These are phyloP conservation scores for Sphinx pinastri DNA, from an alignment of 2,888 invertebrate genomes.

Conservation along the genomic window DNA sequence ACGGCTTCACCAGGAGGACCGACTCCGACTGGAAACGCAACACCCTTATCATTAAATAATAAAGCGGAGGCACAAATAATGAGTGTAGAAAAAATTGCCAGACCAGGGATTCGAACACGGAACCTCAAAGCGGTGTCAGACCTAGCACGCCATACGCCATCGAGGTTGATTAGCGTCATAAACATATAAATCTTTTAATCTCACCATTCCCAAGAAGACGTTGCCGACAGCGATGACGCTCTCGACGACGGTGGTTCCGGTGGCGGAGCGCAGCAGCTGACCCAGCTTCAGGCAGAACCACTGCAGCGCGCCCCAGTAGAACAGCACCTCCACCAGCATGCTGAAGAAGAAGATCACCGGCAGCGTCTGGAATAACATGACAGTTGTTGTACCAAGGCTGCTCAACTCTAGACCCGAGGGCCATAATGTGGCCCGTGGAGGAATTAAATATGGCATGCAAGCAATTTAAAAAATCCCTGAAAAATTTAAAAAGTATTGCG, in stretches of 20 bases:
- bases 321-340: constrained; percentile 94
- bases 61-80: not conserved
- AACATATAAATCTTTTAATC: constrained; percentile 34
- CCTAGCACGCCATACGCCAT: too few species aligned
- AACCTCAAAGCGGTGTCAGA: too few species aligned
- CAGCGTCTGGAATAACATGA: constrained; percentile 83
- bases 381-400: not conserved
- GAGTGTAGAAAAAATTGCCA: too few species aligned
- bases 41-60: not conserved
- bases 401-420: too few species aligned
- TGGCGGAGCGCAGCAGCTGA: constrained; percentile 84
- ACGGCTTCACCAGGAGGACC: constrained; percentile 94
- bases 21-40: constrained; percentile 90
- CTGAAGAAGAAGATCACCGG: constrained; percentile 97
- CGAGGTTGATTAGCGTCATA: too few species aligned
- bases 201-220: constrained; percentile 96
- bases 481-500: too few species aligned
- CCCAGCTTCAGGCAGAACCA: constrained; percentile 92
- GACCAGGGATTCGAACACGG: too few species aligned
- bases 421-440: too few species aligned
- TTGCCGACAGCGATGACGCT: constrained; percentile 96
- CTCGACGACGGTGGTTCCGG: constrained; percentile 96
- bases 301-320: constrained; percentile 95
- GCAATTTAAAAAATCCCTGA: too few species aligned
- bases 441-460: too few species aligned